These are phyloP conservation scores for Chaenocephalus aceratus DNA, from an alignment of 2,113 vertebrate species.

Conservation along the genomic window DNA sequence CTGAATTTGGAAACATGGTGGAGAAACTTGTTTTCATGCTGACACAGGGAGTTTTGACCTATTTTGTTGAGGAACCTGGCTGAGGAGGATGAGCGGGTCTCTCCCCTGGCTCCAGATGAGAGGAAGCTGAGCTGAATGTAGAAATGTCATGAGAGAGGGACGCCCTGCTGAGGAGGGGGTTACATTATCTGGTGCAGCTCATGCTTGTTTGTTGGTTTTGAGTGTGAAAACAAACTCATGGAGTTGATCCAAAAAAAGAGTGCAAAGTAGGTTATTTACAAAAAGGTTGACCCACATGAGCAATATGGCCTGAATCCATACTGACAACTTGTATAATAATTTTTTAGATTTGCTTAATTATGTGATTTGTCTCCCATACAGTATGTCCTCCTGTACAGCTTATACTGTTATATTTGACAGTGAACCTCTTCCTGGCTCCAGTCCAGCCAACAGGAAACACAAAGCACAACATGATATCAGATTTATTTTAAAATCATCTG, in stretches of 20 bases:
- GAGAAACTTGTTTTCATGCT: slow-evolving; percentile 33
- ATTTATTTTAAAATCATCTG: slow-evolving; percentile 46
- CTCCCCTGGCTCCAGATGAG: slow-evolving; percentile 13
- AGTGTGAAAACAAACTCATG: slow-evolving; percentile 4
- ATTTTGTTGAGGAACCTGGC: slow-evolving; percentile 4
- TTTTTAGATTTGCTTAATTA: neutral
- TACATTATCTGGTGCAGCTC: slow-evolving; percentile 4
- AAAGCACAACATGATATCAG: slow-evolving; percentile 9
- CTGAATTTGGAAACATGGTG: slow-evolving; percentile 34
- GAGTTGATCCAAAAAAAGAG: neutral
- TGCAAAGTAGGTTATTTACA: neutral
- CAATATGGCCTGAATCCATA: neutral
- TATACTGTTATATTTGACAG: neutral
- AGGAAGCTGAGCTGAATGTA: slow-evolving; percentile 31
- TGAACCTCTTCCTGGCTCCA: neutral
- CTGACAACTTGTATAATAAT: neutral
- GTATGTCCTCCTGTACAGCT: neutral
- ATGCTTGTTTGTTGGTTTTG: neutral
- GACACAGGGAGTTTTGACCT: neutral
- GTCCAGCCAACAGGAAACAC: slow-evolving; percentile 11
- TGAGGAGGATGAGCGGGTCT: slow-evolving; percentile 28
- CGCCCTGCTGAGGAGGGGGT: slow-evolving; percentile 25
- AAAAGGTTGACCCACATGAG: neutral
- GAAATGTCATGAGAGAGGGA: slow-evolving; percentile 32
- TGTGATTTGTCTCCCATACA: neutral